Evolutionary conservation across 2,797 vertebrate species (phyloP).

Genomic region (Loriculus beryllinus): DNA sequence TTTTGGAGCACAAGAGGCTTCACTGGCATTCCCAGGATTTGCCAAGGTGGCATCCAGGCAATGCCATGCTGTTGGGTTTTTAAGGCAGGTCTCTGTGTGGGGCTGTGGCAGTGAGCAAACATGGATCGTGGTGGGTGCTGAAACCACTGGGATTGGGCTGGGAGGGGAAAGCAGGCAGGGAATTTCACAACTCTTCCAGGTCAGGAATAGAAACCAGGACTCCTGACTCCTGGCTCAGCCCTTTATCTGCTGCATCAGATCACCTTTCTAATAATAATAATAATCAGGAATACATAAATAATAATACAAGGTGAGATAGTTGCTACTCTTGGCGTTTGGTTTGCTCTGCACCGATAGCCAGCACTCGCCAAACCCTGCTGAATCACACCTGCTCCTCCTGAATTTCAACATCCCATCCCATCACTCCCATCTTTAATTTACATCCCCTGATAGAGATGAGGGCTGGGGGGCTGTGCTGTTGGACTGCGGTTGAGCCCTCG

Average conservation of each 20-base stretch:
- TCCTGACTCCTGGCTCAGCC: slow-evolving; percentile 30
- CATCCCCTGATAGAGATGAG: neutral
- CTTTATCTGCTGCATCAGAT: slow-evolving; percentile 18
- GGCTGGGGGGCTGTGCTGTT: neutral
- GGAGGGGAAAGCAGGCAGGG: neutral
- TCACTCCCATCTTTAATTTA: neutral
- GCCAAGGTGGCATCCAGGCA: neutral
- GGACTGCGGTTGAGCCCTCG: neutral
- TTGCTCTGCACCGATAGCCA: neutral
- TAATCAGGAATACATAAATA: slow-evolving; percentile 60
- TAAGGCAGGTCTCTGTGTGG: neutral
- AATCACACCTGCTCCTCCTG: slow-evolving; percentile 28
- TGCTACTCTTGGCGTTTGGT: neutral
- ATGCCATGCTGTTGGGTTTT: neutral
- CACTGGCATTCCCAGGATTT: neutral
- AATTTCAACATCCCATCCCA: neutral
- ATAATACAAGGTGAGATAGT: slow-evolving; percentile 38
- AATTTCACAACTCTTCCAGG: slow-evolving; percentile 38
- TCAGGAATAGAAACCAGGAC: slow-evolving; percentile 59
- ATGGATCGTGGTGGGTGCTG: neutral
- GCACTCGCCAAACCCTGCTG: neutral
- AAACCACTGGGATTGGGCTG: neutral
- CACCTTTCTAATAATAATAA: slow-evolving; percentile 59
- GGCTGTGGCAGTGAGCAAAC: neutral
- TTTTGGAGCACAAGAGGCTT: neutral